These are phyloP conservation scores for Arrhopalites spinosus DNA, from an alignment of 2,888 invertebrate genomes.

Conservation along the genomic window DNA sequence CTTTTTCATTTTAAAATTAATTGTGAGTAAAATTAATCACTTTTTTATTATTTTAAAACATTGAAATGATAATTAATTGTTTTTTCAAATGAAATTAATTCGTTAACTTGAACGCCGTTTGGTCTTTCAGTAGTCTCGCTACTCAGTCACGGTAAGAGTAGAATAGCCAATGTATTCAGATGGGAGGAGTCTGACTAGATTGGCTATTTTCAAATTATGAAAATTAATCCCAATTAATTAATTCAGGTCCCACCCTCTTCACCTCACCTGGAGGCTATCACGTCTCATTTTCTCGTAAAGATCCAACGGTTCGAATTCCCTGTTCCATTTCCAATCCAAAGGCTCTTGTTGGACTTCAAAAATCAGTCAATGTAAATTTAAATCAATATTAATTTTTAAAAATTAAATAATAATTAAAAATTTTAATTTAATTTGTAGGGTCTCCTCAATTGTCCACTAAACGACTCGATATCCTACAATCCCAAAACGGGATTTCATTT, in stretches of 20 bases:
- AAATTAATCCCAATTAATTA: no score
- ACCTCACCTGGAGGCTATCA: constrained; percentile 43
- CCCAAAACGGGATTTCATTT: constrained; percentile 49
- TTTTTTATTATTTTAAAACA: no score
- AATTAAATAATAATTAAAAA: background rate
- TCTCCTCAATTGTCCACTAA: constrained; percentile 49
- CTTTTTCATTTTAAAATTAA: no score
- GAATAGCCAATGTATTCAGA: no score
- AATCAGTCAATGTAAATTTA: constrained; percentile 45
- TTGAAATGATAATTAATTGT: no score
- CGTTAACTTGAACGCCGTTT: no score
- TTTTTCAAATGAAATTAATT: no score
- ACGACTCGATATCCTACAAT: constrained; percentile 52
- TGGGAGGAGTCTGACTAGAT: no score
- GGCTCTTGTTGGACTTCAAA: constrained; percentile 49
- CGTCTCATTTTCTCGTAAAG: constrained; percentile 41
- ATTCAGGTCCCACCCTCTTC: constrained; percentile 48
- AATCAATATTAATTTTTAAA: background rate
- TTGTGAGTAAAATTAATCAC: no score
- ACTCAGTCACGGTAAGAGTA: no score
- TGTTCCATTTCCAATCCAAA: constrained; percentile 49
- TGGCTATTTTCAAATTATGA: background rate
- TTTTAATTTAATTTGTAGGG: constrained; percentile 39
- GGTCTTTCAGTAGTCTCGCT: no score
- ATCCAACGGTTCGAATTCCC: constrained; percentile 45